These are phyloP conservation scores for Pandion haliaetus DNA, from an alignment of 2,113 vertebrate species.

Conservation along the genomic window DNA sequence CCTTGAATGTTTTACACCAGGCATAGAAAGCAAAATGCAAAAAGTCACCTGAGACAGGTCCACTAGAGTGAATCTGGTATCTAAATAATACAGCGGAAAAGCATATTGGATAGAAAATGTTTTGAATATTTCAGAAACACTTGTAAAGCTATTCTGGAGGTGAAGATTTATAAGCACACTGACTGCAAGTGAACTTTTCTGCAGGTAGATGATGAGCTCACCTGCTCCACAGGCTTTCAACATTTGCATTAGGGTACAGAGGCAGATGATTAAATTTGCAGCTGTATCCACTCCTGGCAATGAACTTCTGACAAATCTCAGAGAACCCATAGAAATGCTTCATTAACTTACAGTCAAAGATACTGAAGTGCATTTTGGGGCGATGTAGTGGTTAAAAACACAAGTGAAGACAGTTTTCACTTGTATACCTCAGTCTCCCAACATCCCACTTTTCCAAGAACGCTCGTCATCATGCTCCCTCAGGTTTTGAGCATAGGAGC, in stretches of 20 bases:
- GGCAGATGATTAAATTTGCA: slow-evolving; percentile 12
- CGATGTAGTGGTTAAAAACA: not conserved
- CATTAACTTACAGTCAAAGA: not conserved
- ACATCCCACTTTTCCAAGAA: not conserved
- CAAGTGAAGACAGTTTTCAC: not conserved
- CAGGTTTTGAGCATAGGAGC: not conserved
- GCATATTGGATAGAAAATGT: not conserved
- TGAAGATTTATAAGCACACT: slow-evolving; percentile 40
- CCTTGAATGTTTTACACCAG: not conserved
- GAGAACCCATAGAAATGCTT: not conserved
- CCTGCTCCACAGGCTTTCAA: slow-evolving; percentile 32
- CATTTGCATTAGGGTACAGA: slow-evolving; percentile 47
- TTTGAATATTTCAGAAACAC: slow-evolving; percentile 46
- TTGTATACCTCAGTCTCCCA: not conserved
- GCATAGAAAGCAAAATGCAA: not conserved
- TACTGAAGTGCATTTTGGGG: not conserved
- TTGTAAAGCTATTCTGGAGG: slow-evolving; percentile 12
- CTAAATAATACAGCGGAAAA: not conserved
- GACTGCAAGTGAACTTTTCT: slow-evolving; percentile 46
- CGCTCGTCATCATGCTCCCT: fast-evolving
- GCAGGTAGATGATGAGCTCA: slow-evolving; percentile 52
- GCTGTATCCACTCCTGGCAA: slow-evolving; percentile 20
- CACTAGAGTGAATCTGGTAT: not conserved
- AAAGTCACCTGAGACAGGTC: not conserved
- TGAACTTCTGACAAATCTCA: not conserved